Base-by-base conservation (phyloP, 2,888 invertebrate genomes). In the Petrophora chlorosata region DNA sequence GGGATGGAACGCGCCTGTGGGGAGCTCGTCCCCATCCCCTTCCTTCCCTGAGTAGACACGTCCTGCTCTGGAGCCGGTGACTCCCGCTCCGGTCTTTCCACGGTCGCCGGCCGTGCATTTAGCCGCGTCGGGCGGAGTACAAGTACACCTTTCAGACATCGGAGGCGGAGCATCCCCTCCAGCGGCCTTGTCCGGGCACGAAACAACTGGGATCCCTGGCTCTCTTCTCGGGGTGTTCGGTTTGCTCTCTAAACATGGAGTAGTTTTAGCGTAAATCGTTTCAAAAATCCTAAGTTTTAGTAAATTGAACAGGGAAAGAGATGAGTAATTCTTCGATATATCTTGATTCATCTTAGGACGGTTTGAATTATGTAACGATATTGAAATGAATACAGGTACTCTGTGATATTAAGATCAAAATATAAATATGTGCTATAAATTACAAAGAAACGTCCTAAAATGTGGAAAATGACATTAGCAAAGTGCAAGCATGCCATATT, bases 31-130 rank as follows among this genome's bases (percentile, higher is more conserved):
- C 0, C 69, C 53, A 3, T 73, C 74, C 0, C 69, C 53, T 3
- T 70, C 71, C 40, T 72, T 76, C 0, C 66, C 19, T 3, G 51
- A 43, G 13, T 25, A 42, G 9, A 63, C 49, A 2, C 70, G 62
- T 12, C 76, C 75, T 0, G 76, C 69, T n/a, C 89, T 76, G 5
- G 89, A 85, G 3, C 89, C 90, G 1, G 85, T 82, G 8, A 90
- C 82, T 1, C 89, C 88, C 1, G 88, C 89, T 0, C 89, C 90
- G 0, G 89, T 84, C 59, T 83, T 89, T 2, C 90, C 90, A n/a
- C 87, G 72, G 52, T 88, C 79, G 2, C 76, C 61, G 0, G 70
- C 67, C 0, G 68, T 74, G 48, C 66, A 68, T 17, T 78, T 76
- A 3, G 60, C 15, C 5, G 52, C 51, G 3, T 76, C 73, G 1